Percentiles rank a stretch among this genome's conserved stretches.
These are phyloP conservation scores for Mastomys natalensis DNA, from an alignment of 2,113 vertebrate genomes.

Conservation along the genomic window DNA sequence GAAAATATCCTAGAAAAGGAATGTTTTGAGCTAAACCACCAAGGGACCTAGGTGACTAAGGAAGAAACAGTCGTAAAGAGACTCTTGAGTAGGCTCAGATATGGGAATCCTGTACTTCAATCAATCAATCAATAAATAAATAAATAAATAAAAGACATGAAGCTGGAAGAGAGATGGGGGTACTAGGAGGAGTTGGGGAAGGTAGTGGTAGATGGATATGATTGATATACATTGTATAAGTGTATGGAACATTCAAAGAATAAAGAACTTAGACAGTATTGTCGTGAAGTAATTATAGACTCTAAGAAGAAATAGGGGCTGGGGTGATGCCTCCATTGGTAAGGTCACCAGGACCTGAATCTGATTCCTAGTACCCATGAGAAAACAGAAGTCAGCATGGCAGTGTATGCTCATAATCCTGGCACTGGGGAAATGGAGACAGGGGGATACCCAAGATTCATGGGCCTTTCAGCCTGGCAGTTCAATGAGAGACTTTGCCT, in stretches of 20 bases:
- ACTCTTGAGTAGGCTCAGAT: background rate
- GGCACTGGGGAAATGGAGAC: background rate
- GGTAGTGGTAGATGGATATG: background rate
- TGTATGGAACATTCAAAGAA: background rate
- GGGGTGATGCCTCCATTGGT: background rate
- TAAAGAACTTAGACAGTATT: background rate
- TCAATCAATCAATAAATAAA: too few relatives aligned
- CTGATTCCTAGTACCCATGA: background rate
- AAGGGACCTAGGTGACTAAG: background rate
- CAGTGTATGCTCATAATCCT: background rate
- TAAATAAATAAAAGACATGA: background rate
- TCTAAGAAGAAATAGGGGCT: background rate
- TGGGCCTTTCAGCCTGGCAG: background rate
- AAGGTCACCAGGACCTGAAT: background rate
- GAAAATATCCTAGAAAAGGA: background rate
- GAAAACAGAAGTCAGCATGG: background rate
- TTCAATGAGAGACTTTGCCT: background rate
- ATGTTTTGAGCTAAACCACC: background rate
- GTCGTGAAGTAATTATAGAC: background rate
- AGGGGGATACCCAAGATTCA: too few relatives aligned
- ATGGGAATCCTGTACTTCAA: background rate
- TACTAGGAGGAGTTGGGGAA: background rate
- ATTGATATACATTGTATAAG: background rate
- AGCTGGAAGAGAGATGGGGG: background rate
- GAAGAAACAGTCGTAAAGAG: background rate